Conservation (phyloP, 2,113 vertebrate genomes). For the Nesoenas mayeri region DNA sequence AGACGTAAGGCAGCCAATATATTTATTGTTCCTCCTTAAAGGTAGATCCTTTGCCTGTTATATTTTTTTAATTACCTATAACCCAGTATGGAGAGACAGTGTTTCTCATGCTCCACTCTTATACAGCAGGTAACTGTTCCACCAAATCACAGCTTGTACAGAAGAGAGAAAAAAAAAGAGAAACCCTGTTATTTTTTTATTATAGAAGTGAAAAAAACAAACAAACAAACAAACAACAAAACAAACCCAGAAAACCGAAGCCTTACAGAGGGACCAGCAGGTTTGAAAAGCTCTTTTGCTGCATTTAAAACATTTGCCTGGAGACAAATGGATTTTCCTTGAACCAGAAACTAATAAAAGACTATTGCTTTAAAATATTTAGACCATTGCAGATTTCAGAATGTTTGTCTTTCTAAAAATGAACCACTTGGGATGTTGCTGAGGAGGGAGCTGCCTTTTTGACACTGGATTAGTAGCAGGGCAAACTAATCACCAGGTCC, state of each 20-base stretch:
- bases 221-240: background rate
- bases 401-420: background rate
- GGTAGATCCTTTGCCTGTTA: background rate
- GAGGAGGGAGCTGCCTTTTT: background rate
- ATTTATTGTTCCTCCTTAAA: slow-evolving; percentile 36
- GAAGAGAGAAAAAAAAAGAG: background rate
- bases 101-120: background rate
- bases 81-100: background rate
- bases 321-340: slow-evolving; percentile 16
- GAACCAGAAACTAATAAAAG: slow-evolving; percentile 65
- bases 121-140: background rate
- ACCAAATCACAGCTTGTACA: slow-evolving; percentile 7
- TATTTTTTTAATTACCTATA: background rate
- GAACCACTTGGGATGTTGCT: background rate
- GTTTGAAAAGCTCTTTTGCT: slow-evolving; percentile 18
- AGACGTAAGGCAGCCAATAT: background rate
- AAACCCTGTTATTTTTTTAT: background rate
- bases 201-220: background rate
- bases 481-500: background rate
- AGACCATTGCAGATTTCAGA: slow-evolving; percentile 39
- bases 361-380: slow-evolving; percentile 46
- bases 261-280: background rate
- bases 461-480: background rate
- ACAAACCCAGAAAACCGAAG: background rate
- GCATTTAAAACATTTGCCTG: slow-evolving; percentile 11